These are phyloP conservation scores for Mobula hypostoma DNA, from an alignment of 2,113 vertebrate genomes.

Conservation along the genomic window DNA sequence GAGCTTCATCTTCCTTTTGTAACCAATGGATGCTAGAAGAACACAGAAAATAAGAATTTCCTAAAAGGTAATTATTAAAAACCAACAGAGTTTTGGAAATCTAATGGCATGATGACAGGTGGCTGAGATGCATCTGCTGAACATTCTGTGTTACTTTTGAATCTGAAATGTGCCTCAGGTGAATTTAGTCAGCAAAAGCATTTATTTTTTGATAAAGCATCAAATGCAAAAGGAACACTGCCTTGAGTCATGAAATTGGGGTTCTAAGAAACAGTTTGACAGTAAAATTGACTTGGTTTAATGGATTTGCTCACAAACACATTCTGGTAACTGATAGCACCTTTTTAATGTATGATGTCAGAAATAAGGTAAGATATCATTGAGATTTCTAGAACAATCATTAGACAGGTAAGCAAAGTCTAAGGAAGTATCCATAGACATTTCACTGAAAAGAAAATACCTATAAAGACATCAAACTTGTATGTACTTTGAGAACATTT, in stretches of 20 bases:
- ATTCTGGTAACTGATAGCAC: not conserved
- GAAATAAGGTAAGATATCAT: not conserved
- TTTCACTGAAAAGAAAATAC: not conserved
- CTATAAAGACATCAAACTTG: not conserved
- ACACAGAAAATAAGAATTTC: not conserved
- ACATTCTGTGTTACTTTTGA: too few species aligned
- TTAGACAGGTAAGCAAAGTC: not conserved
- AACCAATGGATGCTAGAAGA: not conserved
- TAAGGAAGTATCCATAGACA: not conserved
- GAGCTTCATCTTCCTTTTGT: not conserved
- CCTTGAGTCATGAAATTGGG: not conserved
- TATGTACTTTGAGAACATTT: not conserved
- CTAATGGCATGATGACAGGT: not conserved
- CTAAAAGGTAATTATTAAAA: not conserved
- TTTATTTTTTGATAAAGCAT: not conserved
- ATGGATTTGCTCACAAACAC: not conserved
- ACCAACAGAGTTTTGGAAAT: not conserved
- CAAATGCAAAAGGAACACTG: not conserved
- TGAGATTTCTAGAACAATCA: too few species aligned
- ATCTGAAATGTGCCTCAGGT: not conserved
- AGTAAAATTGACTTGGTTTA: not conserved
- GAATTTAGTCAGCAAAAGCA: not conserved
- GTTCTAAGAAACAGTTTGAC: not conserved
- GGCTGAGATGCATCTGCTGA: not conserved
- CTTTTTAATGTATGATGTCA: not conserved